Evolutionary conservation across 2,888 invertebrate species (phyloP), one percentile per base, ranked within the genome.

Genomic region (Cepaea hortensis): DNA sequence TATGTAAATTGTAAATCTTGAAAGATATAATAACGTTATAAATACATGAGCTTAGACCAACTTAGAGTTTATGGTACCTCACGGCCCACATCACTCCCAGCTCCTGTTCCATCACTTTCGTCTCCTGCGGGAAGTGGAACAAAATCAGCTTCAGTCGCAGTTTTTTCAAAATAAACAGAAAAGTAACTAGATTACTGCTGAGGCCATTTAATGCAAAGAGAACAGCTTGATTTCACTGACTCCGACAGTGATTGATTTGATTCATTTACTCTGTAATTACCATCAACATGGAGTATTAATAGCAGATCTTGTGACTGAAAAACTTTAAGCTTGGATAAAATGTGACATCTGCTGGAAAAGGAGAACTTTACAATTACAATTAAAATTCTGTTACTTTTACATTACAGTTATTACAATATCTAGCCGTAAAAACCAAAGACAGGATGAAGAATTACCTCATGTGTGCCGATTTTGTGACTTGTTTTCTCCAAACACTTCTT

Each of bases 381-480:
- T 13, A 62, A n/a, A 15, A n/a, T 62, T 15, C 79, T 61, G n/a
- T 77, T 77, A 23, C 20, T 23, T 61, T 55, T n/a, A 9, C 20
- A 46, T 61, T 77, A 77, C n/a, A 55, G 55, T 35, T 62, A 6
- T 2, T 35, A 9, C 4, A 79, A 23, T 77, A 61, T 77, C n/a
- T 61, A 3, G 55, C 11, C 2, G 23, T 15, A 15, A 13, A 70
- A 20, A 20, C 3, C 18, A 5, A 77, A 11, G 7, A 48, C 20
- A 2, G 23, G 20, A n/a, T 3, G 4, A 77, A 9, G 9, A 77
- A 3, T n/a, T 93, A 97, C 97, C 96, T 98, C 98, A 95, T 98
- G 98, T 91, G 97, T 98, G 91, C 97, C 97, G 50, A 93, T 85
- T 89, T 90, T 91, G 85, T 92, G 93, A 84, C 86, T 88, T 82